A percentile compares a stretch with the other conserved stretches of the same genome.
Conservation (phyloP, 2,888 invertebrate genomes). For the Dione juno region DNA sequence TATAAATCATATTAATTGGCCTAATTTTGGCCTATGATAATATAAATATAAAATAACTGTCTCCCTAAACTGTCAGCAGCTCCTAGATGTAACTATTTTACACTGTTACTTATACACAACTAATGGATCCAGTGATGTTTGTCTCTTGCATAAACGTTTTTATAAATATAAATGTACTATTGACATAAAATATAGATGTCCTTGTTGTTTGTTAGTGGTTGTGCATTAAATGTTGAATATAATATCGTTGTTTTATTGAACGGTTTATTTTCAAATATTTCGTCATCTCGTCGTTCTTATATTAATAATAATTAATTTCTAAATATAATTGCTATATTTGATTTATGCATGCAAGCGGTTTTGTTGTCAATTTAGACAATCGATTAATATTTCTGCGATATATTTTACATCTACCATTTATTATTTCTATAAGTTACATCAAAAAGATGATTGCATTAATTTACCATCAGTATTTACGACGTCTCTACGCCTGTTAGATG, state of each 20-base stretch:
- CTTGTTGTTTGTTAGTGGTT: conserved; percentile 38
- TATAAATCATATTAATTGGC: not conserved
- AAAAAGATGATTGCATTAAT: no score
- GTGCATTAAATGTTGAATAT: conserved; percentile 39
- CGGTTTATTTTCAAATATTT: not conserved
- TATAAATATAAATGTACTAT: conserved; percentile 23
- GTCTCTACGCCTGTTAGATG: no score
- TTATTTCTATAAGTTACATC: no score
- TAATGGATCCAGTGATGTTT: conserved; percentile 8
- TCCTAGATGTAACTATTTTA: conserved; percentile 21
- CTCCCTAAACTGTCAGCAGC: conserved; percentile 12
- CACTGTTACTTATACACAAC: conserved; percentile 13
- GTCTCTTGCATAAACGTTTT: conserved; percentile 26
- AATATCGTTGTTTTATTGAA: conserved; percentile 28
- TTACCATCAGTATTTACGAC: no score
- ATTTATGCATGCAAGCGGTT: no score
- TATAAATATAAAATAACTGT: conserved; percentile 19
- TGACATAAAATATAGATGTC: conserved; percentile 25
- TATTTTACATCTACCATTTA: no score
- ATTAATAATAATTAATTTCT: no score
- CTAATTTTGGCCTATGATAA: not conserved
- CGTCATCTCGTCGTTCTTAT: no score
- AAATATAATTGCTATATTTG: no score
- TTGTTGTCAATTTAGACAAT: no score
- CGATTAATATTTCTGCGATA: no score